Base-by-base conservation (phyloP, 2,888 invertebrate genomes). In the Apodemia mormo region DNA sequence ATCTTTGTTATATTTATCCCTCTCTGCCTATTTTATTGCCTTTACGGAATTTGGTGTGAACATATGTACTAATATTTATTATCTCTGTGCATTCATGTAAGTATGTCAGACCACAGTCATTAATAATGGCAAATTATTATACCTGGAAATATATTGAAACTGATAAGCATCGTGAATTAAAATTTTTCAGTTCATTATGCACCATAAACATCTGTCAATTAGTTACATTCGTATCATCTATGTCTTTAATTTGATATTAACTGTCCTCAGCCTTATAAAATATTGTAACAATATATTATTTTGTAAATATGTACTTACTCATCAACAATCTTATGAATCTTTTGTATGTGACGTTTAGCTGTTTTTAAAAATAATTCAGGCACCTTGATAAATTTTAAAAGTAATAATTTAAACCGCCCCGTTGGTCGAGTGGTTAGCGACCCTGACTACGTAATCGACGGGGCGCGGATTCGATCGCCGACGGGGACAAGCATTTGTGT, bases 111-210 rank as follows among this genome's bases (percentile, higher is more conserved):
- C 61, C 6, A 12, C 12, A 33, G 33, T 30, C 61, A 61, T 61
- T 61, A 58, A 33, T 61, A 61, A 61, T 61, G 61, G 61, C 61
- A 61, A 61, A 14, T 61, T 61, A 61, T 61, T 61, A 61, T 33
- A 61, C 61, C 33, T 33, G 14, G 61, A 61, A 52, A 61, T 4
- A 61, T 61, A 64, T 64, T 30, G 33, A 33, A 61, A 30, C 61
- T 61, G 61, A 61, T 61, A 61, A 61, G 12, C 6, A 61, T 61
- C 61, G 5, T 61, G 61, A 61, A 33, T 33, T 61, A 33, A 61
- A 30, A 33, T 30, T 61, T 61, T 61, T 61, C 61, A 61, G 61
- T 61, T 61, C 61, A 61, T 61, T 61, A 61, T 33, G 33, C 29
- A 6, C 33, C 14, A 61, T 61, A 61, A 61, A 61, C 61, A 33